Evolutionary conservation across 2,888 invertebrate species (phyloP).

Genomic region (Ceratothoa steindachneri): DNA sequence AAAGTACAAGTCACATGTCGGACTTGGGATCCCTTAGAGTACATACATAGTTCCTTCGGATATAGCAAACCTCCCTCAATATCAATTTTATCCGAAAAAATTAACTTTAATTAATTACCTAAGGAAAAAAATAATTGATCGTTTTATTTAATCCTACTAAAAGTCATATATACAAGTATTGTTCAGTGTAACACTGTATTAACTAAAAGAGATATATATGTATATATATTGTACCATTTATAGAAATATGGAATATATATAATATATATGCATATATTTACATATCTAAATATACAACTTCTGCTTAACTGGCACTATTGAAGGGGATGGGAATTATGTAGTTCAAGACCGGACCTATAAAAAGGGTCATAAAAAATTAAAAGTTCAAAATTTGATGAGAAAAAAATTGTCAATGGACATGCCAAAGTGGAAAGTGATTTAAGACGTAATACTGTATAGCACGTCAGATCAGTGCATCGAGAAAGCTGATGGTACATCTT

Average conservation of each 20-base stretch:
- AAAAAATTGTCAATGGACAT: too few relatives aligned
- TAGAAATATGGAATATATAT: constrained; percentile 2
- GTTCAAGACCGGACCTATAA: too few relatives aligned
- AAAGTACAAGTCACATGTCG: too few relatives aligned
- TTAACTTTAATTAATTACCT: background rate
- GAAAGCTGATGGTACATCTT: too few relatives aligned
- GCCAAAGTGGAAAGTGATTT: too few relatives aligned
- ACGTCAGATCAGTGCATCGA: background rate
- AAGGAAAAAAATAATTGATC: background rate
- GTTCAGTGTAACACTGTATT: background rate
- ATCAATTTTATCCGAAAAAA: too few relatives aligned
- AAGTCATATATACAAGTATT: background rate
- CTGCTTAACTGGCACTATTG: background rate
- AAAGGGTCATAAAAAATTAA: too few relatives aligned
- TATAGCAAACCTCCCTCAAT: too few relatives aligned
- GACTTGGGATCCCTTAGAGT: too few relatives aligned
- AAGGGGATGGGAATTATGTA: too few relatives aligned
- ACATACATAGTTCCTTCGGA: too few relatives aligned
- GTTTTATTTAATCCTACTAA: background rate
- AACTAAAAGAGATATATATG: background rate
- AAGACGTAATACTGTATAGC: background rate
- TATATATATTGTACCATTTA: background rate
- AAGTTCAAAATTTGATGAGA: too few relatives aligned
- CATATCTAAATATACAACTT: background rate
- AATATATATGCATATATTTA: background rate